These are phyloP conservation scores for Zygothrica quintamaculata DNA, from an alignment of 2,888 invertebrate species.

Conservation along the genomic window DNA sequence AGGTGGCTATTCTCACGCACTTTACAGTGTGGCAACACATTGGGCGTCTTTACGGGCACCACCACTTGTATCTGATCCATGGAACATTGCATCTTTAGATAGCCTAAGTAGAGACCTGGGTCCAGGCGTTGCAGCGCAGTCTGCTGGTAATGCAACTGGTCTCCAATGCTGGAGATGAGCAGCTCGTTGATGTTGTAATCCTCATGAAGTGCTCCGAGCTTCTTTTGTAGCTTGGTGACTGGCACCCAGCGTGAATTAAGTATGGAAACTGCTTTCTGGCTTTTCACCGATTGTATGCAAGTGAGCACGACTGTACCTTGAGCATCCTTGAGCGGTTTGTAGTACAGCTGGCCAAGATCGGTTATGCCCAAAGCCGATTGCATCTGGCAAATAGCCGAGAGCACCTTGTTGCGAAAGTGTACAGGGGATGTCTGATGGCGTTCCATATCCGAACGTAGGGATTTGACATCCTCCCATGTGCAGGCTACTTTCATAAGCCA, in stretches of 20 bases:
- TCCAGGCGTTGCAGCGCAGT: slow-evolving; percentile 91
- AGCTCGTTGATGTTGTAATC: slow-evolving; percentile 92
- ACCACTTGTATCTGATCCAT: slow-evolving; percentile 97
- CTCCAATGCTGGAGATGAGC: slow-evolving; percentile 94
- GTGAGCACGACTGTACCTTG: slow-evolving; percentile 96
- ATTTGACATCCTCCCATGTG: slow-evolving; percentile 98
- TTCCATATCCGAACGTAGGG: slow-evolving; percentile 96
- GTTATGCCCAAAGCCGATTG: slow-evolving; percentile 95
- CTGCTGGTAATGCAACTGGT: slow-evolving; percentile 89
- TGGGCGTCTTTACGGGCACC: slow-evolving; percentile 96
- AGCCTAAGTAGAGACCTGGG: slow-evolving; percentile 96
- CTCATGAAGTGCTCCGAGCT: slow-evolving; percentile 90
- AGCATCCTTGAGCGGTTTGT: slow-evolving; percentile 94
- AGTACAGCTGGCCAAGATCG: slow-evolving; percentile 97
- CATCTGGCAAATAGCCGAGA: slow-evolving; percentile 97
- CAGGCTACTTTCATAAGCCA: slow-evolving; percentile 99
- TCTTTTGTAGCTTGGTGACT: slow-evolving; percentile 92
- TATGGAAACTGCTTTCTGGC: slow-evolving; percentile 93
- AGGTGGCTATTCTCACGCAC: slow-evolving; percentile 98
- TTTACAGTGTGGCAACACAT: slow-evolving; percentile 96
- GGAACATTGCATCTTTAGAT: slow-evolving; percentile 97
- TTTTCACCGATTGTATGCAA: slow-evolving; percentile 89
- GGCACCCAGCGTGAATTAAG: slow-evolving; percentile 97
- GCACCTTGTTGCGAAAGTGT: slow-evolving; percentile 95
- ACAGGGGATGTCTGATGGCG: slow-evolving; percentile 95